These are phyloP conservation scores for Blastobasis adustella DNA, from an alignment of 2,888 invertebrate genomes.

Conservation along the genomic window DNA sequence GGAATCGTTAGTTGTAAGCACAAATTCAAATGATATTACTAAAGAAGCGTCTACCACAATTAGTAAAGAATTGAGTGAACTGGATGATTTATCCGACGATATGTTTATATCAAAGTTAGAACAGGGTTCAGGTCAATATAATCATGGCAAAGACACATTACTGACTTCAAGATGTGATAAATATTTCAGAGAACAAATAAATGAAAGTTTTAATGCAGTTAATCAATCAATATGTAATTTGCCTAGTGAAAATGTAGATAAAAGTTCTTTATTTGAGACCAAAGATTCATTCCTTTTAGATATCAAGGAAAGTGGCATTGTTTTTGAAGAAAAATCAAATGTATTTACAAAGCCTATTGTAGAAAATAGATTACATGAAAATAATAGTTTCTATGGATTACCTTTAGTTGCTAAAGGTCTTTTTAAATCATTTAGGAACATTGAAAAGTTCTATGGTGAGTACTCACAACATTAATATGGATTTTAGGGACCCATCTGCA, in stretches of 20 bases:
- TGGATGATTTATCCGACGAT: conserved; percentile 45
- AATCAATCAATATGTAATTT: conserved; percentile 69
- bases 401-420: conserved; percentile 81
- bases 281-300: conserved; percentile 60
- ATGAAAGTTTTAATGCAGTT: conserved; percentile 63
- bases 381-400: conserved; percentile 82
- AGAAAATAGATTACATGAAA: conserved; percentile 13
- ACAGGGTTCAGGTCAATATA: conserved; percentile 21
- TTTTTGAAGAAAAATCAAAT: conserved; percentile 19
- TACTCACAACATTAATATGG: conserved; percentile 10
- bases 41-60: conserved; percentile 15
- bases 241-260: conserved; percentile 30
- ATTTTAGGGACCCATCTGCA: too few relatives aligned
- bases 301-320: conserved; percentile 43
- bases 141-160: conserved; percentile 21
- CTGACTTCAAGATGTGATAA: conserved; percentile 22
- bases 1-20: conserved; percentile 37
- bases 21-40: conserved; percentile 18
- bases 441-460: conserved; percentile 87
- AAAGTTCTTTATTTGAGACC: conserved; percentile 44
- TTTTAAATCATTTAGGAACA: conserved; percentile 84
- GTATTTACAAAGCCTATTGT: conserved; percentile 12
- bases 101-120: conserved; percentile 50
- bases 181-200: conserved; percentile 36
- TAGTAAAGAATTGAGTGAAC: conserved; percentile 21